phyloP scores from a whole-genome alignment of 2,113 vertebrate genomes.

The Oncorhynchus gorbuscha region DNA sequence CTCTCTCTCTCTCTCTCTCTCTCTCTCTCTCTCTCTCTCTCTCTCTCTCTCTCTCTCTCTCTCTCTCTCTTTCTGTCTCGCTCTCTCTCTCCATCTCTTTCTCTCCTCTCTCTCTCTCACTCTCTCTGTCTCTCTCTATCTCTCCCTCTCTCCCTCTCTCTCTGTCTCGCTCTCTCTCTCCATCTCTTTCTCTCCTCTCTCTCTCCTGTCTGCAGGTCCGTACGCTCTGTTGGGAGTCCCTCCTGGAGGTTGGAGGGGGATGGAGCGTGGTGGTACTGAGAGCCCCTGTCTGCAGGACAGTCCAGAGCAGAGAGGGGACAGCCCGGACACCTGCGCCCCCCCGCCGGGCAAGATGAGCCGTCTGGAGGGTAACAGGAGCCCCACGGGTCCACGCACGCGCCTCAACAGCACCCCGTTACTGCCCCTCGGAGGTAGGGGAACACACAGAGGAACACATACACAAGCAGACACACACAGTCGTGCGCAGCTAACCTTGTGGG shows the following conservation, averaged over 20 bases:
- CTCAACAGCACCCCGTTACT: conserved; percentile 81
- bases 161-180: not conserved
- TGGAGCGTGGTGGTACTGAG: conserved; percentile 80
- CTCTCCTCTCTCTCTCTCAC: too few species aligned
- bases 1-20: too few species aligned
- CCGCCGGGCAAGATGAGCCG: conserved; percentile 82
- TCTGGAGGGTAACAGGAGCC: conserved; percentile 89
- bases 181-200: not conserved
- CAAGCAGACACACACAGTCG: too few species aligned
- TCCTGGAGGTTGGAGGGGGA: conserved; percentile 77
- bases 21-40: not conserved
- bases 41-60: not conserved
- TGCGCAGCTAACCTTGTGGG: too few species aligned
- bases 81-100: not conserved
- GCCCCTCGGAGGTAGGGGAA: conserved; percentile 81
- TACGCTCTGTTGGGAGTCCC: conserved; percentile 79
- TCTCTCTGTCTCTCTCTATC: too few species aligned
- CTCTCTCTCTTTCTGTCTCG: not conserved
- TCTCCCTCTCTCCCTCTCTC: not conserved
- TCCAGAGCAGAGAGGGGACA: conserved; percentile 81
- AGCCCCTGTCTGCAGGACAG: conserved; percentile 85
- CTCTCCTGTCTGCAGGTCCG: conserved; percentile 70
- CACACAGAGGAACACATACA: not conserved
- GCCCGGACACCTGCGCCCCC: conserved; percentile 82
- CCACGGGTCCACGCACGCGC: conserved; percentile 79